These are phyloP conservation scores for Coryphaenoides rupestris DNA, from an alignment of 2,113 vertebrate species.

Conservation along the genomic window DNA sequence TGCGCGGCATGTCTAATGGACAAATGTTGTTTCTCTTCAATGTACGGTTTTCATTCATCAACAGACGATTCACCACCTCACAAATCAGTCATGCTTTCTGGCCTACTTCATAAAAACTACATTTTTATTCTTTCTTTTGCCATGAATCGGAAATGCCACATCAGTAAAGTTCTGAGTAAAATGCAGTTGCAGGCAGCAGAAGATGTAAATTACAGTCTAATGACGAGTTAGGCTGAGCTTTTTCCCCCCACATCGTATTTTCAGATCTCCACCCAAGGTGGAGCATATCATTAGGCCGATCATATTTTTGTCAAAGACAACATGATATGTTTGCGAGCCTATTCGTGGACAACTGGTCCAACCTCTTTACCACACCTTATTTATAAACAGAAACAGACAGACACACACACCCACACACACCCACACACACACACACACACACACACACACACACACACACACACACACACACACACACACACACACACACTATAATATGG, in stretches of 20 bases:
- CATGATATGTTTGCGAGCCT: background rate
- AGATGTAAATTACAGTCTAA: background rate
- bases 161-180: no score
- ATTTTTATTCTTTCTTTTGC: no score
- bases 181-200: background rate
- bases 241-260: background rate
- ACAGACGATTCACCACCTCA: background rate
- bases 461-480: background rate
- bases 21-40: conserved; percentile 30
- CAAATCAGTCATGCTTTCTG: no score
- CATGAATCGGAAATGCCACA: no score
- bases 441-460: background rate
- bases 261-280: background rate
- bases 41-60: conserved; percentile 23
- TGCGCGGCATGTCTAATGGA: conserved; percentile 21
- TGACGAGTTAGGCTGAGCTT: background rate
- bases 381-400: conserved; percentile 10
- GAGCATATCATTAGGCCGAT: conserved; percentile 3
- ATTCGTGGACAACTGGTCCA: background rate
- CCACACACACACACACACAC: conserved; percentile 7
- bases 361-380: background rate
- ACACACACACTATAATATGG: background rate
- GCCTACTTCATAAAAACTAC: no score
- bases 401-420: conserved; percentile 10
- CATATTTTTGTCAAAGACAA: conserved; percentile 21